Conservation (phyloP, 2,888 invertebrate species). For the Holacanthella duospinosa region DNA sequence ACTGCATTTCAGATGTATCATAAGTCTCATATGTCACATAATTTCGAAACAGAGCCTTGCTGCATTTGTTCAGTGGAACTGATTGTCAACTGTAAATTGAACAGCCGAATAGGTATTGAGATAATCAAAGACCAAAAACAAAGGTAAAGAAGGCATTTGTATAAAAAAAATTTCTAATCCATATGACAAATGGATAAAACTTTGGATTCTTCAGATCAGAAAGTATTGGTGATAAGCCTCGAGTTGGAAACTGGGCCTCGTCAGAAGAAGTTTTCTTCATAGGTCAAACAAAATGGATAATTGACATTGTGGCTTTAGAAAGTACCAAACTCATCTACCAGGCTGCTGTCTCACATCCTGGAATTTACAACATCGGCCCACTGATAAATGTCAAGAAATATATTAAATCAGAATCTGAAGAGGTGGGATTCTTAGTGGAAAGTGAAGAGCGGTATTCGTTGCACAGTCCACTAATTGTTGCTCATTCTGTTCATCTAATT, state of each 20-base stretch:
- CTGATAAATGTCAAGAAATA: constrained; percentile 18
- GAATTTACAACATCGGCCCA: constrained; percentile 33
- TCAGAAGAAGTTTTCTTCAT: constrained; percentile 22
- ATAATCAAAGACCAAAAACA: background rate
- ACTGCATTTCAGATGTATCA: constrained; percentile 30
- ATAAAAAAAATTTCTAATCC: background rate
- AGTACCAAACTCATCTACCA: constrained; percentile 21
- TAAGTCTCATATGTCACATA: constrained; percentile 8
- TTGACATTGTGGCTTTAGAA: constrained; percentile 16
- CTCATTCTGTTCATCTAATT: background rate
- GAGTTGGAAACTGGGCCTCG: constrained; percentile 1
- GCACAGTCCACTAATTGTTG: constrained; percentile 26
- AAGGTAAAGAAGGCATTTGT: background rate
- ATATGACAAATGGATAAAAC: background rate
- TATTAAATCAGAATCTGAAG: background rate
- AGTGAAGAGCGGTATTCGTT: constrained; percentile 18
- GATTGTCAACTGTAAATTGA: background rate
- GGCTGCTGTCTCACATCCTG: constrained; percentile 27
- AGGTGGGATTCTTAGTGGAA: background rate
- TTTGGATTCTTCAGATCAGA: background rate
- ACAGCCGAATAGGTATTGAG: constrained; percentile 4
- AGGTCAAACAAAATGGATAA: constrained; percentile 29
- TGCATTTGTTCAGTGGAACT: constrained; percentile 11
- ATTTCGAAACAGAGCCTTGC: constrained; percentile 14
- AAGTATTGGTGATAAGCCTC: background rate